Evolutionary conservation across 1,140 invertebrate genomes (phyloP), one percentile per base, ranked within the genome.

Genomic region (Scaptomyza pallida): DNA sequence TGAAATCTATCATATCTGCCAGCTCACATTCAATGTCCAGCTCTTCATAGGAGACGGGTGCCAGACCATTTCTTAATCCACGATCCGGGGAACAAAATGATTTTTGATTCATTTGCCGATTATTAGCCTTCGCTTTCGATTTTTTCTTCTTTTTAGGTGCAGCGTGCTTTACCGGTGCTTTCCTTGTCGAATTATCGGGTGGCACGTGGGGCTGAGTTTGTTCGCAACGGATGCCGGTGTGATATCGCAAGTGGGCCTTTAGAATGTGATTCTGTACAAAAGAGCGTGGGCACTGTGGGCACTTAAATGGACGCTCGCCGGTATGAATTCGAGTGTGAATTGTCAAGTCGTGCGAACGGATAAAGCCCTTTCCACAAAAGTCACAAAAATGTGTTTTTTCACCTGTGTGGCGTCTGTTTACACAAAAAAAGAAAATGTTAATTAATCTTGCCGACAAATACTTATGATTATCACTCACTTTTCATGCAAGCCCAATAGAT

Each of bases 281-380:
- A 0, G 52, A 21, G n/a, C 40, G 43, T 5, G 65, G 51, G 10
- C 71, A 74, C 2, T 56, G 40, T 4, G 40, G 45, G 10, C 71
- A 74, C 26, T 74, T 30, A 3, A 63, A 74, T 5, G 63, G 69
- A 9, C 67, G 71, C 48, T 70, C 67, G 2, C 59, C 59, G 9
- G 71, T 74, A 15, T 74, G 71, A 16, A 15, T 17, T 0, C 67
- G 52, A 17, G 26, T 74, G 40, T 74, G 71, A 47, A 63, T 56
- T 16, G 13, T 74, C 0, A 74, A 23, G 54, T 73, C 71, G 40
- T 62, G 59, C 5, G n/a, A 8, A 5, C 71, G 56, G 0, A 68
- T 19, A 10, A 70, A 73, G 8, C 51, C 57, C 33, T 73, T 73
- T 3, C 51, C 57, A 8, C 71, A 73, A 10, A 16, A 40, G 5